Base-by-base conservation (phyloP, 2,888 invertebrate genomes). In the Nasonovia ribisnigri region DNA sequence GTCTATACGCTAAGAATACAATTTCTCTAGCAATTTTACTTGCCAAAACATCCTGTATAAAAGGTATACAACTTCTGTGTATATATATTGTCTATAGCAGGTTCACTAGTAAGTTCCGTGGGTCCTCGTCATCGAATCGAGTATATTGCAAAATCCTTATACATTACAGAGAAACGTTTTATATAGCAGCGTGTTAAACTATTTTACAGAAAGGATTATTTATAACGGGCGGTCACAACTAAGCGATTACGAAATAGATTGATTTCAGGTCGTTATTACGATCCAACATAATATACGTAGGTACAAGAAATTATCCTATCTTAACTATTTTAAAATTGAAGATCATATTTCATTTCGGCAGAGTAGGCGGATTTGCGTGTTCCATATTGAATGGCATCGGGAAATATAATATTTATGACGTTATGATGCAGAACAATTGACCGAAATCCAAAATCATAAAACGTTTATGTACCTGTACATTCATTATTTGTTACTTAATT, bases 261-360 rank as follows among this genome's bases (percentile, higher is more conserved):
- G 54, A 77, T 89, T 89, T 42, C 84, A 51, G 57, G 54, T 89
- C 89, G 42, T 90, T 13, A 46, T 46, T 77, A 60, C 57, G 10
- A 84, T 13, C 42, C 29, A 86, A 86, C 29, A 86, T n/a, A 29
- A 36, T 77, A 36, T n/a, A 54, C 3, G 46, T 46, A 26, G 26
- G 57, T 26, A 92, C 3, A 43, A 67, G 36, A 77, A 57, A 67
- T 6, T 43, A 92, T 92, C 36, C 54, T 60, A 10, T n/a, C 24
- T 84, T 24, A 43, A 46, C 46, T 42, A 36, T 46, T 93, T 43
- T n/a, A 84, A 84, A 77, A 89, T 93, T 43, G 26, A 84, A 84
- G 88, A 93, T 89, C 36, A 84, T 89, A 93, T 93, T 89, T 93
- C 84, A 93, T 84, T 84, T 89, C 36, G 36, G 46, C 46, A 26